Evolutionary conservation across 2,888 invertebrate species (phyloP).

Genomic region (Heteromyza rotundicornis): DNA sequence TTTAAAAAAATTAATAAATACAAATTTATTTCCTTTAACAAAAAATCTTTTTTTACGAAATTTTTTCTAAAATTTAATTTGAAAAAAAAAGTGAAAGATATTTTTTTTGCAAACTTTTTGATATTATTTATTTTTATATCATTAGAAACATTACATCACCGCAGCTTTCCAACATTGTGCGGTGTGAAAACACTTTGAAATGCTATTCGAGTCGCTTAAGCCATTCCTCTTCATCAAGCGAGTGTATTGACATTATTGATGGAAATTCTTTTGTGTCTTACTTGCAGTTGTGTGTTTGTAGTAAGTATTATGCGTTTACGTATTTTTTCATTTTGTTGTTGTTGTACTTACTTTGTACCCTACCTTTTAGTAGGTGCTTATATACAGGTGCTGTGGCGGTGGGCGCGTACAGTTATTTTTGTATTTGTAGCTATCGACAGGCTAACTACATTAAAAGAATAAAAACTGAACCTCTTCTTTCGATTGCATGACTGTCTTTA

Average conservation of each 20-base stretch:
- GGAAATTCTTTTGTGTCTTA: constrained; percentile 51
- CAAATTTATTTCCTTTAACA: no score
- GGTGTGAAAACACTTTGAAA: no score
- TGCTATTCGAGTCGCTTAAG: background rate
- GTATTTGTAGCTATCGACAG: background rate
- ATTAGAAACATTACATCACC: no score
- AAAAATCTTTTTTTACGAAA: no score
- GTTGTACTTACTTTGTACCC: background rate
- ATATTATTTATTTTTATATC: no score
- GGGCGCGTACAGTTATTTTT: constrained; percentile 7
- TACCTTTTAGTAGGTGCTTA: background rate
- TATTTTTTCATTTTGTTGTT: background rate
- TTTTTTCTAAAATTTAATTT: no score
- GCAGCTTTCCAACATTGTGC: no score
- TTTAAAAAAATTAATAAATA: no score
- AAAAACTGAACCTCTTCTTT: background rate
- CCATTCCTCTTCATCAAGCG: constrained; percentile 23
- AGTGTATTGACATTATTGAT: constrained; percentile 52
- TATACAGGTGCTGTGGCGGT: background rate
- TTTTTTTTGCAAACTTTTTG: no score
- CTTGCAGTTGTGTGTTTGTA: background rate
- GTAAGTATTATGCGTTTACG: background rate
- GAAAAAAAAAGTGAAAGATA: no score
- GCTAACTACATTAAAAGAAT: background rate
- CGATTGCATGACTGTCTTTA: background rate